Evolutionary conservation across 2,113 vertebrate genomes (phyloP), one percentile per base, ranked within the genome.

Genomic region (Arvicanthis niloticus): DNA sequence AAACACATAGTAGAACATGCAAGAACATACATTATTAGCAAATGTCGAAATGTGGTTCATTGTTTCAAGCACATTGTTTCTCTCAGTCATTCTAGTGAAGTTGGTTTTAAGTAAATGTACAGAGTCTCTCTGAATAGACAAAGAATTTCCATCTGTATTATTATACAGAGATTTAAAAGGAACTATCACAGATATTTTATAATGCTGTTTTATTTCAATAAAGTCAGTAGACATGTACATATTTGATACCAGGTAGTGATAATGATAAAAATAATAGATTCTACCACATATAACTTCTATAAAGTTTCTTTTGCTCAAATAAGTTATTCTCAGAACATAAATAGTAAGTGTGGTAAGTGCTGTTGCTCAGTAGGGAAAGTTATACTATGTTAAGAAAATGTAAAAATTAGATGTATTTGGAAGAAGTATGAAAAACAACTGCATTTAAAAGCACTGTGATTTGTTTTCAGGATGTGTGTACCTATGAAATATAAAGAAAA

Each of bases 1-100:
- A 98, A 98, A 98, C 98, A 98, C 97, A 97, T 96, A 98, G 97
- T 96, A 96, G 98, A 98, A 98, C 98, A 98, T 72, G 97, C 62
- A 96, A 97, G 97, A 98, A 98, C 95, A 97, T 93, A 94, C 31
- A 96, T 95, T 89, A 97, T 97, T 96, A 97, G 97, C 97, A 97
- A 98, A 98, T 87, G 96, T 97, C 1, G 0, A 93, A 98, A 97
- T 77, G 89, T 70, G 89, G 60, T 89, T 98, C 75, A 1, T n/a
- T 85, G 97, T 98, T 97, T 97, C 76, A 19, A 97, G 84, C 26
- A 5, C 76, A 96, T 95, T 97, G 89, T 97, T 51, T 95, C 93
- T 96, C 85, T 12, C 3, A 95, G 89, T 98, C 97, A 82, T 97
- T 98, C 53, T 96, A 98, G 91, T 81, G 31, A 89, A 94, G 58